Conservation (phyloP, 2,797 vertebrate genomes). For the Megaceryle alcyon region DNA sequence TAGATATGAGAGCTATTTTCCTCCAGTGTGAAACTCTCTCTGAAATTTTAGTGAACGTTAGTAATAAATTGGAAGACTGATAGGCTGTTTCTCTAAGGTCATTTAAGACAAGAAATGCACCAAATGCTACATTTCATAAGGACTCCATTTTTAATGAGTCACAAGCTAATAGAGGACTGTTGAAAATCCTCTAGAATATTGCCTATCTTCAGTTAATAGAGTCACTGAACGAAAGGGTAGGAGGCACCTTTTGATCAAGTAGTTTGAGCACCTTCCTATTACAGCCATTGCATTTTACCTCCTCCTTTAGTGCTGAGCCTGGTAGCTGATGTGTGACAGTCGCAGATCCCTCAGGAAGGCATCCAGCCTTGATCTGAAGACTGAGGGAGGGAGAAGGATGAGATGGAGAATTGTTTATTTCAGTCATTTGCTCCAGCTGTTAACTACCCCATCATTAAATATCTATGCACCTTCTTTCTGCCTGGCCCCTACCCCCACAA, state of each 20-base stretch:
- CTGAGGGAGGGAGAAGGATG: background rate
- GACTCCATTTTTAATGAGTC: background rate
- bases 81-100: background rate
- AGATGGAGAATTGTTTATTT: background rate
- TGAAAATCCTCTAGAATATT: background rate
- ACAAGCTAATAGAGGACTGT: background rate
- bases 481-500: rapidly evolving
- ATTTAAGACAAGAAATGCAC: background rate
- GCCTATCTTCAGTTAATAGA: background rate
- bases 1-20: background rate
- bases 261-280: background rate
- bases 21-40: background rate
- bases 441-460: background rate
- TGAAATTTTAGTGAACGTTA: background rate
- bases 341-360: background rate
- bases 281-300: background rate
- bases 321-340: background rate
- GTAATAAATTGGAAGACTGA: background rate
- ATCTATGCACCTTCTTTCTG: background rate
- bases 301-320: background rate
- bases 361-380: background rate
- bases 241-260: background rate
- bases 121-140: background rate
- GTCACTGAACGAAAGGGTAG: background rate
- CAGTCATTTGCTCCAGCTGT: background rate